These are phyloP conservation scores for Malthinus seriepunctatus DNA, from an alignment of 2,888 invertebrate genomes.

Conservation along the genomic window DNA sequence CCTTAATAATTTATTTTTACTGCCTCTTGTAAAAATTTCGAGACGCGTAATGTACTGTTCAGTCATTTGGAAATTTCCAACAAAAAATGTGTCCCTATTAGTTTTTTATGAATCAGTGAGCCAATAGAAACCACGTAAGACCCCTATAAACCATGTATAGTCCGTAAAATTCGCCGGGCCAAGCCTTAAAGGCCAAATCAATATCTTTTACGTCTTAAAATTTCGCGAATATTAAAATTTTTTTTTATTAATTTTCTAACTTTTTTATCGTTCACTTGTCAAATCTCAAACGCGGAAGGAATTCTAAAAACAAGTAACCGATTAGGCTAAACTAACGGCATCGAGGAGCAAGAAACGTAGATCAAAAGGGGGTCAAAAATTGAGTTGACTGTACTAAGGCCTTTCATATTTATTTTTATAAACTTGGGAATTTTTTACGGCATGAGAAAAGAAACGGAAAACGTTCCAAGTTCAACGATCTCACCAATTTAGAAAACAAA, in stretches of 20 bases:
- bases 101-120: conserved; percentile 57
- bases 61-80: conserved; percentile 70
- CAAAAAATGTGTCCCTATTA: conserved; percentile 53
- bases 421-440: conserved; percentile 52
- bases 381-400: conserved; percentile 49
- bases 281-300: conserved; percentile 29
- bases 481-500: conserved; percentile 29
- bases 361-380: conserved; percentile 56
- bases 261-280: conserved; percentile 30
- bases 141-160: conserved; percentile 57
- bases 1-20: conserved; percentile 35
- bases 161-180: conserved; percentile 55
- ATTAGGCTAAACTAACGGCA: conserved; percentile 52
- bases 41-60: conserved; percentile 55
- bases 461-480: conserved; percentile 51
- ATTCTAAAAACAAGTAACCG: conserved; percentile 38
- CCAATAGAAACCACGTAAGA: conserved; percentile 57
- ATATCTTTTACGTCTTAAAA: conserved; percentile 55
- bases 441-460: conserved; percentile 53
- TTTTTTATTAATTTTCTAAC: conserved; percentile 37
- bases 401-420: conserved; percentile 56
- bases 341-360: conserved; percentile 45
- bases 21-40: conserved; percentile 51
- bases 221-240: conserved; percentile 47
- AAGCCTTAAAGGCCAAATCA: conserved; percentile 57